Evolutionary conservation across 2,888 invertebrate genomes (phyloP), one percentile per base, ranked within the genome.

Genomic region (Oscheius myriophilus): DNA sequence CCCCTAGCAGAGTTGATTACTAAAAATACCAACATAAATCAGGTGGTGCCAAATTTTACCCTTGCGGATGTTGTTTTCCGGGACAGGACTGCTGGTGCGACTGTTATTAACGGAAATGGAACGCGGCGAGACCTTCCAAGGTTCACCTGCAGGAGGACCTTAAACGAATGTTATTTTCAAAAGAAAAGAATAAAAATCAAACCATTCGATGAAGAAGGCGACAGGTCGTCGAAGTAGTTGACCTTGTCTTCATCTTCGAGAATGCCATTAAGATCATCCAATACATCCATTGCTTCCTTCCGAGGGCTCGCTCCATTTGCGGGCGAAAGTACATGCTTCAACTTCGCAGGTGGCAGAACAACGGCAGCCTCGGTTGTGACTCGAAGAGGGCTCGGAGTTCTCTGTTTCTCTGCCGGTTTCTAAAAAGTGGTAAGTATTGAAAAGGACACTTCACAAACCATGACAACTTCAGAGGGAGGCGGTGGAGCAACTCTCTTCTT

Each of bases 201-300:
- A 33, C 33, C 33, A 33, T 33, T 33, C 33, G 33, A 26, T 6
- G 61, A 61, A n/a, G 61, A 61, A 23, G 61, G 49, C 11, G 61
- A 49, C 7, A 61, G 18, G 42, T n/a, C n/a, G 16, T 46, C 61
- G 39, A 61, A 55, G 46, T 65, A 55, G 39, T 57, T 33, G 18
- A 33, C 39, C 16, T 63, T 33, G 6, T 41, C 69, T 46, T 84
- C 81, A 18, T 71, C 72, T 41, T 83, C 84, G 45, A 85, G 63
- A 11, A 75, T 73, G 14, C 68, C 76, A 52, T 80, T 80, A 39
- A 85, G 69, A 53, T 84, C 84, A 54, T 85, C 83, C 46, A 86
- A 67, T 63, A 85, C 82, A 43, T 79, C 74, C n/a, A 83, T 68
- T 1, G 85, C 85, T 63, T 83, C 82, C 14, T 70, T 63, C 18